These are phyloP conservation scores for Mercenaria mercenaria DNA, from an alignment of 1,140 invertebrate genomes.

Conservation along the genomic window DNA sequence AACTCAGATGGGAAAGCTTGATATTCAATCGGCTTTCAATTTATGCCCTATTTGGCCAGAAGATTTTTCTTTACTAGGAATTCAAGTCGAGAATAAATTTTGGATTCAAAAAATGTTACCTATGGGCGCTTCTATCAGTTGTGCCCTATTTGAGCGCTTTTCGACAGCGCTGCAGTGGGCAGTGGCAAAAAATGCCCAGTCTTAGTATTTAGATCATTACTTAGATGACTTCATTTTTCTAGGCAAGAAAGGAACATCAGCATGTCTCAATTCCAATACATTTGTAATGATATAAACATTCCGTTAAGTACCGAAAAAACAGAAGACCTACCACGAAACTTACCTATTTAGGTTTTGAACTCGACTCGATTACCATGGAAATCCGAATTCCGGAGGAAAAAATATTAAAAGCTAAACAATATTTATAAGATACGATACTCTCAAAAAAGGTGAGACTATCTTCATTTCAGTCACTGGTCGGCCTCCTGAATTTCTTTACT, in stretches of 20 bases:
- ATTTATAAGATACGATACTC: too few relatives aligned
- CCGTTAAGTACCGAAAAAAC: neutral
- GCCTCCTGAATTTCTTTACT: neutral
- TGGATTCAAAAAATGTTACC: too few relatives aligned
- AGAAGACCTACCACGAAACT: neutral
- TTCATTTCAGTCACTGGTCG: neutral
- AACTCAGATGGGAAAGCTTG: too few relatives aligned
- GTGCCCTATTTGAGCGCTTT: neutral
- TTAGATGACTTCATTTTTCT: neutral
- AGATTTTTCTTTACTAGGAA: too few relatives aligned
- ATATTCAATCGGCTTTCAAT: too few relatives aligned
- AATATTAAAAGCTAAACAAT: neutral
- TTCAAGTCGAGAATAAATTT: too few relatives aligned
- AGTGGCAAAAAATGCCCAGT: neutral
- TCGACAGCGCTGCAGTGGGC: neutral
- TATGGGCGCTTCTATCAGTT: neutral
- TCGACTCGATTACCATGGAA: neutral
- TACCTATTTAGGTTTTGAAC: neutral
- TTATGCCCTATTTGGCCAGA: too few relatives aligned
- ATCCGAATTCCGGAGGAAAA: neutral
- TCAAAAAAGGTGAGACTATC: neutral
- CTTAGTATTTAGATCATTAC: neutral
- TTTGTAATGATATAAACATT: neutral
- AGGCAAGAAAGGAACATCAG: neutral
- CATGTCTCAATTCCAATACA: neutral